These are phyloP conservation scores for Cochlearius cochlearius DNA, from an alignment of 2,113 vertebrate species.

Conservation along the genomic window DNA sequence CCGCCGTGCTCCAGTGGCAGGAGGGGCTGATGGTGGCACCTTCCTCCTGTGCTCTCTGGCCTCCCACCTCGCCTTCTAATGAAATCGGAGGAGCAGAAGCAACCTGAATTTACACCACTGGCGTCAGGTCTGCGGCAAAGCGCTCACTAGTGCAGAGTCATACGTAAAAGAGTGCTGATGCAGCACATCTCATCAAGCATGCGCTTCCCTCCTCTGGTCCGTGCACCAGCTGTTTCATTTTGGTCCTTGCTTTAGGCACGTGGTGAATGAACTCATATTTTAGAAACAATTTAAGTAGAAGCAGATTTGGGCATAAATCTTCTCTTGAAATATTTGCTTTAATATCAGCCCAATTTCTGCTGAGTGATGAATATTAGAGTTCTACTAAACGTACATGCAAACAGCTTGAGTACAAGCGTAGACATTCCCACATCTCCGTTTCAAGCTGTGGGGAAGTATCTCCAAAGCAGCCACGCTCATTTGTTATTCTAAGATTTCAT, in stretches of 20 bases:
- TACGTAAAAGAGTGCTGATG: background rate
- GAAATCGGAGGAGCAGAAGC: background rate
- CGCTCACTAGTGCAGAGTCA: background rate
- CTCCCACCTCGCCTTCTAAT: background rate
- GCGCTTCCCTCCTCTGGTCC: background rate
- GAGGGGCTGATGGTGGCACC: background rate
- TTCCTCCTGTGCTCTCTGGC: background rate
- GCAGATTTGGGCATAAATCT: conserved; percentile 57
- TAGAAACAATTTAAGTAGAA: conserved; percentile 56
- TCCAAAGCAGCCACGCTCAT: conserved; percentile 17
- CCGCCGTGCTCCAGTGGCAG: rapidly evolving
- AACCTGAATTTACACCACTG: background rate
- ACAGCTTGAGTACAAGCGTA: conserved; percentile 60
- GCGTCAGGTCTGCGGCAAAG: background rate
- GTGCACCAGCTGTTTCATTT: conserved; percentile 27
- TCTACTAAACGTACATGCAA: conserved; percentile 52
- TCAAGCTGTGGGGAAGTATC: conserved; percentile 56
- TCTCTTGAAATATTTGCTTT: conserved; percentile 49
- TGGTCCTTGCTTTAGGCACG: conserved; percentile 17
- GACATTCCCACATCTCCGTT: conserved; percentile 28
- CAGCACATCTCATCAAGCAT: background rate
- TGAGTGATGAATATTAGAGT: conserved; percentile 55
- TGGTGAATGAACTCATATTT: conserved; percentile 39
- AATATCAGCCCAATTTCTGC: conserved; percentile 53
- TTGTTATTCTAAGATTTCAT: conserved; percentile 25